Evolutionary conservation across 2,888 invertebrate genomes (phyloP).

Genomic region (Drosophila fungiperda): DNA sequence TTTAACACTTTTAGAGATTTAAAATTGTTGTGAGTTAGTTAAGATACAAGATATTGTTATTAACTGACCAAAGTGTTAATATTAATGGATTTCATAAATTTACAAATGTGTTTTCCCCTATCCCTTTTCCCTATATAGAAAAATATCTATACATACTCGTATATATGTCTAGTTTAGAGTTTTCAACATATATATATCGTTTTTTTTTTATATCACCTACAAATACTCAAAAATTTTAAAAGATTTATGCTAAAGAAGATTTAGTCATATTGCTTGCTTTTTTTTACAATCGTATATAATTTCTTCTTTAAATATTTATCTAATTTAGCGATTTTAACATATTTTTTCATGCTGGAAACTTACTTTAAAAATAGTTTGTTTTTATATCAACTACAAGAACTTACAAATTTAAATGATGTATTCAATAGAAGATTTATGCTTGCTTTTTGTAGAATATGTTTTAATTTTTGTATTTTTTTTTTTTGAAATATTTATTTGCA

Average conservation of each 20-base stretch:
- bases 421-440: background rate
- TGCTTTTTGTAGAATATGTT: background rate
- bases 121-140: background rate
- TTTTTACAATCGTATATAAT: too few relatives aligned
- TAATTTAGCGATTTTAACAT: too few relatives aligned
- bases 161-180: background rate
- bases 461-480: too few relatives aligned
- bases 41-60: background rate
- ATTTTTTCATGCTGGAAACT: too few relatives aligned
- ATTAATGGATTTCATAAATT: constrained; percentile 13
- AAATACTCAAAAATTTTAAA: background rate
- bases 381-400: too few relatives aligned
- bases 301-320: too few relatives aligned
- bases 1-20: background rate
- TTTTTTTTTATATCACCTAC: background rate
- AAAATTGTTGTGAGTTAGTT: background rate
- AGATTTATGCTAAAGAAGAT: background rate
- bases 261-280: background rate
- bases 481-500: background rate
- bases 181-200: too few relatives aligned
- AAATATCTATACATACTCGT: background rate
- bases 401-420: too few relatives aligned
- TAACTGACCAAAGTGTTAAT: background rate
- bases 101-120: background rate
- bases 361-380: too few relatives aligned